Evolutionary conservation across 2,888 invertebrate species (phyloP).

Genomic region (Acleris cristana): DNA sequence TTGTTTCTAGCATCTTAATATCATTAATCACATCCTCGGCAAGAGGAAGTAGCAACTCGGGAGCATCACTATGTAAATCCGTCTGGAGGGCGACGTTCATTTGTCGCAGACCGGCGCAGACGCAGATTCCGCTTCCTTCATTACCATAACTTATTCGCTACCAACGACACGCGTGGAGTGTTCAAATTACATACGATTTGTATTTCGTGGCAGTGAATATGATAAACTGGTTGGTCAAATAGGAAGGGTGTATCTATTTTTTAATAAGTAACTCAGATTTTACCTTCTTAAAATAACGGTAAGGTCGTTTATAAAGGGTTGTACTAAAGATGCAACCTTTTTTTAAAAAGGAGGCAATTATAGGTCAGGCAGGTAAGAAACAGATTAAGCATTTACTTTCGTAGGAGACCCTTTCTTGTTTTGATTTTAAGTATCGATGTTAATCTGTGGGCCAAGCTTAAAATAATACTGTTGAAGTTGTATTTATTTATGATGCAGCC

Average conservation of each 20-base stretch:
- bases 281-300: too few species aligned
- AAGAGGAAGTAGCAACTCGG: slow-evolving; percentile 26
- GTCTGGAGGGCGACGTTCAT: slow-evolving; percentile 48
- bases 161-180: too few species aligned
- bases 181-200: too few species aligned
- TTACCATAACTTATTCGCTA: slow-evolving; percentile 44
- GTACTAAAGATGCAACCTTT: too few species aligned
- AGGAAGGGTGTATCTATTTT: too few species aligned
- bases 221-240: too few species aligned
- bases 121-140: slow-evolving; percentile 51
- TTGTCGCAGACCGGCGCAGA: slow-evolving; percentile 46
- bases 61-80: slow-evolving; percentile 43
- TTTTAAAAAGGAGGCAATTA: too few species aligned
- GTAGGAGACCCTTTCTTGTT: background rate
- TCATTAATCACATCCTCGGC: slow-evolving; percentile 5
- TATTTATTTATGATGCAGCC: too few species aligned
- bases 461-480: too few species aligned
- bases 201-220: too few species aligned
- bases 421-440: background rate
- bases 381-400: background rate
- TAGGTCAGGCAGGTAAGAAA: slow-evolving; percentile 3
- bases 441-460: background rate
- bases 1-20: background rate
- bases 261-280: too few species aligned
- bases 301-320: too few species aligned